A percentile compares a stretch with the other conserved stretches of the same genome.
Conservation (phyloP, 2,888 invertebrate species). For the Limnephilus auricula region DNA sequence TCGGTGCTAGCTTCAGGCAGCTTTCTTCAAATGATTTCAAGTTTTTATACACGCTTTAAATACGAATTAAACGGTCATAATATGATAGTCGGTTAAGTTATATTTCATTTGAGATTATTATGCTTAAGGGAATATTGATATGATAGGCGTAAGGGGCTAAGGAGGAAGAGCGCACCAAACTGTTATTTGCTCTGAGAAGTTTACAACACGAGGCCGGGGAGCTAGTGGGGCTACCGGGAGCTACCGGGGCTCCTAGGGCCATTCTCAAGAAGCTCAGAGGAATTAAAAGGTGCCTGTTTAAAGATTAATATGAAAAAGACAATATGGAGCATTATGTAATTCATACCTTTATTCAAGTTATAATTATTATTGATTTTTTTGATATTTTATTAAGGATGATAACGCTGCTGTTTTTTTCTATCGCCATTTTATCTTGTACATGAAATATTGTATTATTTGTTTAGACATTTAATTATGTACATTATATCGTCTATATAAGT, state of each 20-base stretch:
- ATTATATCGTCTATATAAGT: not conserved
- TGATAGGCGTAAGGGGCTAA: not conserved
- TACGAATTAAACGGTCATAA: not conserved
- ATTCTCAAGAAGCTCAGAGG: conserved; percentile 10
- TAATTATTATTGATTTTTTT: conserved; percentile 7
- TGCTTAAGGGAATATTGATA: conserved; percentile 36
- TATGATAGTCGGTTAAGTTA: conserved; percentile 36
- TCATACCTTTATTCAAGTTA: conserved; percentile 26
- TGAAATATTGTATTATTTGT: not conserved
- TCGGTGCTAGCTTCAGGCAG: conserved; percentile 27
- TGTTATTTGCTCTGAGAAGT: conserved; percentile 23
- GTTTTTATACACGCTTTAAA: conserved; percentile 37
- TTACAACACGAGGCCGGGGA: not conserved
- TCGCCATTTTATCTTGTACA: conserved; percentile 21
- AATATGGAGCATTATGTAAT: conserved; percentile 45
- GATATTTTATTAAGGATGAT: conserved; percentile 2
- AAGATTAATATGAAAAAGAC: conserved; percentile 36
- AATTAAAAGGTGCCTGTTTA: conserved; percentile 49
- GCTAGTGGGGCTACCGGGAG: no score
- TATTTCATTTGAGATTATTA: conserved; percentile 40
- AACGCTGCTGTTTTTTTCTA: not conserved
- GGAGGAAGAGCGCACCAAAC: conserved; percentile 3
- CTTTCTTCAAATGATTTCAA: conserved; percentile 6
- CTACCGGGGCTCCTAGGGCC: not conserved
- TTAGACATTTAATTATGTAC: not conserved